Evolutionary conservation across 2,113 vertebrate species (phyloP).

Genomic region (Zingel zingel): DNA sequence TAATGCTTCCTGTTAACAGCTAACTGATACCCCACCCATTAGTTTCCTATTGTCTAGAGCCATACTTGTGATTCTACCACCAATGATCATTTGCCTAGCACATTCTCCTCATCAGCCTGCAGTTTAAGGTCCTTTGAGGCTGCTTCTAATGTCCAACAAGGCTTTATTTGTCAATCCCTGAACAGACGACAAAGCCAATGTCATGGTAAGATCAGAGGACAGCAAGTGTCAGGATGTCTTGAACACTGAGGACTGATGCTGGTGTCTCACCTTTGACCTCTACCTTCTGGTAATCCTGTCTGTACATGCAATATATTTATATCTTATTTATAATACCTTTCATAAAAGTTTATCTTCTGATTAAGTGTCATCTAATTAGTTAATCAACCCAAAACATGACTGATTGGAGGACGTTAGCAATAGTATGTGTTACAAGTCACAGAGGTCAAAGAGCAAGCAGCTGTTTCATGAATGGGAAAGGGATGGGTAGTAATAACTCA

Average conservation of each 20-base stretch:
- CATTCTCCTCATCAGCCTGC: neutral
- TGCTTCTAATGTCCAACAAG: neutral
- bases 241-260: slow-evolving; percentile 1
- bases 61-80: neutral
- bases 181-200: neutral
- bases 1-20: neutral
- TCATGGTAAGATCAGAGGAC: neutral
- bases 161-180: neutral
- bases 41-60: neutral
- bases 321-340: neutral
- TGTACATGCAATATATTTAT: neutral
- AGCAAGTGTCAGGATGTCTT: neutral
- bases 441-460: slow-evolving; percentile 5
- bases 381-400: neutral
- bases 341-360: neutral
- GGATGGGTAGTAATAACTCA: slow-evolving; percentile 32
- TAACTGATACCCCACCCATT: neutral
- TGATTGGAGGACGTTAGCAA: neutral
- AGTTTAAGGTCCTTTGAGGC: neutral
- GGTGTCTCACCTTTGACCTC: slow-evolving; percentile 14
- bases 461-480: slow-evolving; percentile 63
- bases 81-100: neutral
- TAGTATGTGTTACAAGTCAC: neutral
- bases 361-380: neutral
- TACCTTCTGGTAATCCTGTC: slow-evolving; percentile 18